A percentile compares a stretch with the other conserved stretches of the same genome.
Conservation (phyloP, 1,140 invertebrate genomes). For the Drosophila insularis region DNA sequence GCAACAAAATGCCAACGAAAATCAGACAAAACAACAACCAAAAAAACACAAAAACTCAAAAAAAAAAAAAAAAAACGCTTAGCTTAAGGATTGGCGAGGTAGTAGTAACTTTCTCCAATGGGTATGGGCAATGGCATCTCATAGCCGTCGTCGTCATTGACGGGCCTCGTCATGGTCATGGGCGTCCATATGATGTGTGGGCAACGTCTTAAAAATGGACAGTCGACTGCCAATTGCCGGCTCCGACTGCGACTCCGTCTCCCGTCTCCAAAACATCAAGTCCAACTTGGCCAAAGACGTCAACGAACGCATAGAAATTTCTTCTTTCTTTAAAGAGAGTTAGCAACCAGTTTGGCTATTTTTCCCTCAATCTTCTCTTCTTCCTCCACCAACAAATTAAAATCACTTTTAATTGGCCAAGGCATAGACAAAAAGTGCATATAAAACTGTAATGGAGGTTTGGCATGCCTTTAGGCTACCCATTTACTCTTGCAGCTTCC, state of each 20-base stretch:
- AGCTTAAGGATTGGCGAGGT: constrained; percentile 56
- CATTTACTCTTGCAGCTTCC: neutral
- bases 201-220: constrained; percentile 54
- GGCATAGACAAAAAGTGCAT: constrained; percentile 25
- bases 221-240: constrained; percentile 1
- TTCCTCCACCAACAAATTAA: constrained; percentile 42
- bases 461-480: constrained; percentile 6
- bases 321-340: constrained; percentile 51
- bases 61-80: constrained; percentile 40
- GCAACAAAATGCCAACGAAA: constrained; percentile 23
- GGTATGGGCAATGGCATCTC: constrained; percentile 53
- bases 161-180: constrained; percentile 69
- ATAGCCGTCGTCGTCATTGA: constrained; percentile 27
- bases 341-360: constrained; percentile 61
- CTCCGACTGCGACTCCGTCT: constrained; percentile 27
- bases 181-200: constrained; percentile 77
- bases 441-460: constrained; percentile 21
- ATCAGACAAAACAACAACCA: constrained; percentile 1
- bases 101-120: constrained; percentile 65
- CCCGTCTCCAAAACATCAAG: too few species aligned
- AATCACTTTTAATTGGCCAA: constrained; percentile 54
- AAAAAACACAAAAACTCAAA: too few species aligned
- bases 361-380: neutral
- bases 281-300: neutral
- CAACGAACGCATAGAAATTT: constrained; percentile 79